A percentile compares a stretch with the other conserved stretches of the same genome.
phyloP scores from a whole-genome alignment of 2,888 invertebrate species.

The Sphaerophoria rueppellii region DNA sequence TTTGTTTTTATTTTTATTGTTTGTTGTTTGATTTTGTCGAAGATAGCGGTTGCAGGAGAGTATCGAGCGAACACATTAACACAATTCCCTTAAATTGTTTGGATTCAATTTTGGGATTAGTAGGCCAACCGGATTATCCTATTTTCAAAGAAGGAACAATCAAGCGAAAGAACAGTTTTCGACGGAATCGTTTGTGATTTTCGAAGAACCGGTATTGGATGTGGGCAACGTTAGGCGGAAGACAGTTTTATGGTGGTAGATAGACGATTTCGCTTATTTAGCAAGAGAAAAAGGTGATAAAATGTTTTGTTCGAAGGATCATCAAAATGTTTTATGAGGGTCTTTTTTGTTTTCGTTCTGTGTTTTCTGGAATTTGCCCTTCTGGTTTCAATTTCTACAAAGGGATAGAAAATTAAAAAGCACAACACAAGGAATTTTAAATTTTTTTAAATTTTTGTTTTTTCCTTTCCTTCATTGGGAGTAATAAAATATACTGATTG shows the following conservation, averaged over 20 bases:
- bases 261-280: conserved; percentile 10
- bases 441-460: not conserved
- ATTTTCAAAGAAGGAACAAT: conserved; percentile 32
- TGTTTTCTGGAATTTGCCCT: not conserved
- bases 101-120: conserved; percentile 57
- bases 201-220: not conserved
- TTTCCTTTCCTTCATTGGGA: conserved; percentile 3
- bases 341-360: not conserved
- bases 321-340: conserved; percentile 34
- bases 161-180: conserved; percentile 13
- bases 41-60: conserved; percentile 4
- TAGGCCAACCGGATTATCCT: conserved; percentile 54
- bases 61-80: conserved; percentile 2
- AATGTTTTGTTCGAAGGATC: conserved; percentile 30
- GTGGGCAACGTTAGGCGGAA: not conserved
- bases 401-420: not conserved
- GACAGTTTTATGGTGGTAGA: not conserved
- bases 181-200: conserved; percentile 22
- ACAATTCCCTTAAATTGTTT: conserved; percentile 40
- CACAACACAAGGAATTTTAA: too few relatives aligned
- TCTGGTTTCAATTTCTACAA: not conserved
- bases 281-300: conserved; percentile 56
- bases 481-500: conserved; percentile 18
- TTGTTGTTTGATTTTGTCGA: conserved; percentile 11
- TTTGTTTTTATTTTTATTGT: not conserved